A percentile compares a stretch with the other conserved stretches of the same genome.
phyloP scores from a whole-genome alignment of 2,797 vertebrate genomes.

The Mormyrops boulengeri region DNA sequence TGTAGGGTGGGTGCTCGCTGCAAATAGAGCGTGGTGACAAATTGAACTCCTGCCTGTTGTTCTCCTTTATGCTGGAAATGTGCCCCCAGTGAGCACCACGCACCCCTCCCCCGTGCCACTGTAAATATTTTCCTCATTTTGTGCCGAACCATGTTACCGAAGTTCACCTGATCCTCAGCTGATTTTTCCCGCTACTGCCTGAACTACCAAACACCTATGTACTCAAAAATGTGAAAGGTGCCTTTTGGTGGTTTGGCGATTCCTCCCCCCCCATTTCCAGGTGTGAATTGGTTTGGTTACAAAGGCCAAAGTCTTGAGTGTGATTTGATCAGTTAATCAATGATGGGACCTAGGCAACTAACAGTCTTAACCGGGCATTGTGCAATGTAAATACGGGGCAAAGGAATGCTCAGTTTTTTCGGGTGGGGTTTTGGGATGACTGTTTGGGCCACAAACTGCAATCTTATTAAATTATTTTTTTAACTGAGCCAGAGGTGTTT shows the following conservation, averaged over 20 bases:
- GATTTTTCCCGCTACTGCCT: not conserved
- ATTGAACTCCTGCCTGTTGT: not conserved
- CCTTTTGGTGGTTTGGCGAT: not conserved
- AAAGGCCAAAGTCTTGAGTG: not conserved
- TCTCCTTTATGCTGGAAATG: not conserved
- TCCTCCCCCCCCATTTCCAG: not conserved
- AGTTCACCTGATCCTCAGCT: not conserved
- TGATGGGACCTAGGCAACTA: constrained; percentile 6
- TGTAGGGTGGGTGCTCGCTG: not conserved
- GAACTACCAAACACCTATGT: not conserved
- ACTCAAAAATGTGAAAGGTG: not conserved
- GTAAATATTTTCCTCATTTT: not conserved
- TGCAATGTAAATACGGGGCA: constrained; percentile 46
- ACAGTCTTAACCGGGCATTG: constrained; percentile 39
- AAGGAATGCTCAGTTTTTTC: not conserved
- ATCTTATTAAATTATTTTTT: constrained; percentile 6
- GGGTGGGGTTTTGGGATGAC: not conserved
- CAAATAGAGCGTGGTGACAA: not conserved
- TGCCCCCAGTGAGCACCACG: not conserved
- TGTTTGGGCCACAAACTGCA: not conserved
- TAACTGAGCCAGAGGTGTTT: not conserved
- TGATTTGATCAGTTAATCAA: constrained; percentile 20
- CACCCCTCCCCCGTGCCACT: not conserved
- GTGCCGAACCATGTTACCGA: not conserved
- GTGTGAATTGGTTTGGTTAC: not conserved